Percentiles rank a stretch among this genome's conserved stretches.
phyloP scores from a whole-genome alignment of 2,797 vertebrate genomes.

The Thalassophryne amazonica region DNA sequence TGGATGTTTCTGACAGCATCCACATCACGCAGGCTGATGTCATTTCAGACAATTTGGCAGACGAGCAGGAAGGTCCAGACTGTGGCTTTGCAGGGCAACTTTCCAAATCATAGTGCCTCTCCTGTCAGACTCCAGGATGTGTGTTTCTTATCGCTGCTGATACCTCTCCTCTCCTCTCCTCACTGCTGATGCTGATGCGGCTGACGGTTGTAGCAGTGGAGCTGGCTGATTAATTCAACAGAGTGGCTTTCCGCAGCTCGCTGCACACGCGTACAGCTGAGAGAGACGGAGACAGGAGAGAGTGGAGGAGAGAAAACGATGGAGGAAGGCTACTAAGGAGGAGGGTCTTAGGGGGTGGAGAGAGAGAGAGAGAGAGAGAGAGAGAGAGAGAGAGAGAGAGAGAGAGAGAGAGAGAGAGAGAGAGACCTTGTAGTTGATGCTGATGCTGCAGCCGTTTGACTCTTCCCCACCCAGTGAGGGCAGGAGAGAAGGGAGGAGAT shows the following conservation, averaged over 20 bases:
- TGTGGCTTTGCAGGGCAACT: constrained; percentile 10
- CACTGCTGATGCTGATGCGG: constrained; percentile 40
- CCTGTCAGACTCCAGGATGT: constrained; percentile 31
- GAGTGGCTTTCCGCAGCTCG: constrained; percentile 71
- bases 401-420: constrained; percentile 25
- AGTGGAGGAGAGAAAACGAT: constrained; percentile 47
- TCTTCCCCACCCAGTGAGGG: constrained; percentile 79
- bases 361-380: constrained; percentile 44
- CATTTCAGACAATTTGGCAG: constrained; percentile 34
- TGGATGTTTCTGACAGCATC: constrained; percentile 33
- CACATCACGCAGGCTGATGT: constrained; percentile 31
- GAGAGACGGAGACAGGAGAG: constrained; percentile 3
- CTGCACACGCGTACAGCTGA: constrained; percentile 45
- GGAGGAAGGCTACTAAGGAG: constrained; percentile 65
- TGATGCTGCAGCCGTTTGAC: constrained; percentile 73
- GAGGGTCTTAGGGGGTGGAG: constrained; percentile 62
- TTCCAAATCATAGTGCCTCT: constrained; percentile 25
- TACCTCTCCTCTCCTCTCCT: constrained; percentile 28
- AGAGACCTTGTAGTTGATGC: constrained; percentile 63
- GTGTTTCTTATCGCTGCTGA: constrained; percentile 28
- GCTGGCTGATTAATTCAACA: constrained; percentile 70
- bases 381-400: constrained; percentile 46
- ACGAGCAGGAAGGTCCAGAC: constrained; percentile 25
- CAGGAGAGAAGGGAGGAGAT: constrained; percentile 59
- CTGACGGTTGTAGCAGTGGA: constrained; percentile 50